Evolutionary conservation across 2,113 vertebrate genomes (phyloP).

Genomic region (Cochlearius cochlearius): DNA sequence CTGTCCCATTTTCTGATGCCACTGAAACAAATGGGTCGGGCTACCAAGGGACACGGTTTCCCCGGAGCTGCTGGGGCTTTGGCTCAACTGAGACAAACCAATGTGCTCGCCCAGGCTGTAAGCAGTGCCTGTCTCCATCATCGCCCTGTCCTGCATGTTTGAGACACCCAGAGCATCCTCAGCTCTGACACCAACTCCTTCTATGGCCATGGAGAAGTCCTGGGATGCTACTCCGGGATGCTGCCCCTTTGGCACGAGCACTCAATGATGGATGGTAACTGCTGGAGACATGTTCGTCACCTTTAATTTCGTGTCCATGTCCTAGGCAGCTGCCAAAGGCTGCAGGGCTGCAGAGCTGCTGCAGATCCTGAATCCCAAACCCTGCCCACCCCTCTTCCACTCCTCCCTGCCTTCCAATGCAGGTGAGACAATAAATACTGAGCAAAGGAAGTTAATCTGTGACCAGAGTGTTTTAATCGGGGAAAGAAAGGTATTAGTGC

Average conservation of each 20-base stretch:
- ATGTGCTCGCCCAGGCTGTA: rapidly evolving
- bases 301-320: rapidly evolving
- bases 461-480: constrained; percentile 26
- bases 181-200: neutral
- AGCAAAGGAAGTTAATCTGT: constrained; percentile 15
- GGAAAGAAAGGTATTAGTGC: neutral
- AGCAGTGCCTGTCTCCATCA: neutral
- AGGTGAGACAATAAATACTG: neutral
- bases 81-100: neutral
- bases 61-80: neutral
- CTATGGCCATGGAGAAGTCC: rapidly evolving
- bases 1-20: neutral
- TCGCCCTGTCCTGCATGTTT: rapidly evolving
- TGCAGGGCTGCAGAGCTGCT: neutral
- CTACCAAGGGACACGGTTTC: neutral
- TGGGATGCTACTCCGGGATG: neutral
- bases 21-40: neutral
- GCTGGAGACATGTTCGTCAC: rapidly evolving
- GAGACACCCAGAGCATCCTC: neutral
- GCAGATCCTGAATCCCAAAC: rapidly evolving
- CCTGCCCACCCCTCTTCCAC: neutral
- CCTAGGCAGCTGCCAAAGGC: neutral
- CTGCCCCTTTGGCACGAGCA: rapidly evolving
- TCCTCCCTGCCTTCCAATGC: neutral
- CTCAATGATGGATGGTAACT: neutral